Conservation (phyloP, 2,888 invertebrate genomes). For the Nemapogon koenigi region DNA sequence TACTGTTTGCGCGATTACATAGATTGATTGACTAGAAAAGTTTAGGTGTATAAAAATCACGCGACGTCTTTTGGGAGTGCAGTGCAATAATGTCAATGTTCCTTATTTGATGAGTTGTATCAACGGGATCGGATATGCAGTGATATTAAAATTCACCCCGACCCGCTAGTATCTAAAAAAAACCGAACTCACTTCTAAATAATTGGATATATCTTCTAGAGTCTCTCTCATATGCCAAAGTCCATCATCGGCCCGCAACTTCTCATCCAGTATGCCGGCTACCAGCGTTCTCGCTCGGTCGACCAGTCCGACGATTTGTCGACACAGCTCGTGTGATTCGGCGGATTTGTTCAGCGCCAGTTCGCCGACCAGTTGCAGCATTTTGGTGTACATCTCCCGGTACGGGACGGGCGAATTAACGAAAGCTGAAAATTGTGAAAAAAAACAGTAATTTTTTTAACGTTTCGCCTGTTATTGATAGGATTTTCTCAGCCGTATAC, state of each 20-base stretch:
- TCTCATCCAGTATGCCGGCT: conserved; percentile 23
- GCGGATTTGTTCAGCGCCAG: conserved; percentile 22
- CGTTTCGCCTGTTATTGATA: too few relatives aligned
- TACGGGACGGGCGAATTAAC: conserved; percentile 46
- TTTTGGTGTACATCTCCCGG: conserved; percentile 38
- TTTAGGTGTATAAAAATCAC: too few relatives aligned
- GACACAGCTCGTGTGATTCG: conserved; percentile 20
- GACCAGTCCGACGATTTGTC: conserved; percentile 14
- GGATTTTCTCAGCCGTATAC: too few relatives aligned
- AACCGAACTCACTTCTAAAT: conserved; percentile 68
- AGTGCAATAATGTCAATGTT: too few relatives aligned
- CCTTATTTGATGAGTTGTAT: too few relatives aligned
- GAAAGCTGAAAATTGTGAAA: conserved; percentile 29
- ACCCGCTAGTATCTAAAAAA: too few relatives aligned
- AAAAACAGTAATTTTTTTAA: neutral
- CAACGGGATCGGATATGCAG: too few relatives aligned
- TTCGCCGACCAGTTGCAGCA: conserved; percentile 30
- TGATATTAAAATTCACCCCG: too few relatives aligned
- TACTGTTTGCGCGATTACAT: too few relatives aligned
- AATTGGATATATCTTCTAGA: conserved; percentile 64
- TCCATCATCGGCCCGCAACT: conserved; percentile 28
- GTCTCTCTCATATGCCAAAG: conserved; percentile 52
- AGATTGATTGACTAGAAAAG: too few relatives aligned
- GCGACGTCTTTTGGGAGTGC: too few relatives aligned
- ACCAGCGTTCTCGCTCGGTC: conserved; percentile 13